phyloP scores from a whole-genome alignment of 2,113 vertebrate genomes.

The Pangasianodon gigas region DNA sequence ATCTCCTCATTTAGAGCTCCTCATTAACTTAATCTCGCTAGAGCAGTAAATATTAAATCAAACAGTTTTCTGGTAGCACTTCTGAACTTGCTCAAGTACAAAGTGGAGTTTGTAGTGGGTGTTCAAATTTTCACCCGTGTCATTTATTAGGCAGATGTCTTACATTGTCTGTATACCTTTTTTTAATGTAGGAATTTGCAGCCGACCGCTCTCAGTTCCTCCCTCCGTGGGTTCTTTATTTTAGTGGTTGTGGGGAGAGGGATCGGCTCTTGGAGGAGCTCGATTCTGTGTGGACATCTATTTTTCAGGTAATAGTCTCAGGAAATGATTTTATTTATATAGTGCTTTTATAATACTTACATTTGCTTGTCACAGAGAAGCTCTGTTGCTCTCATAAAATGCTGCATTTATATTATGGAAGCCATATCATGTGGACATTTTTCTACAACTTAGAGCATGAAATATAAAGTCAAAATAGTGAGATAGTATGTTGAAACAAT shows the following conservation, averaged over 20 bases:
- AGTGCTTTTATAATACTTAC: background rate
- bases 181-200: conserved; percentile 83
- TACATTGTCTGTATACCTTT: background rate
- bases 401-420: too few species aligned
- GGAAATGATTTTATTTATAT: background rate
- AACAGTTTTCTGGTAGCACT: background rate
- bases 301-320: conserved; percentile 82
- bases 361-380: background rate
- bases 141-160: background rate
- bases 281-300: conserved; percentile 75
- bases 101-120: background rate
- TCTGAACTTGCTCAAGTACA: background rate
- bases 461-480: too few species aligned
- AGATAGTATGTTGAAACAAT: too few species aligned
- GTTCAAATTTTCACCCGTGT: background rate
- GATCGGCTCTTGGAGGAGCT: conserved; percentile 83
- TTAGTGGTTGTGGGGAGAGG: conserved; percentile 87
- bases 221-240: conserved; percentile 91
- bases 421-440: background rate
- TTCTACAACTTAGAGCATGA: background rate
- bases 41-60: background rate
- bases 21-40: background rate
- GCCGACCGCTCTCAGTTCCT: conserved; percentile 80
- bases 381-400: background rate
- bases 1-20: background rate